Percentiles rank a stretch among this genome's conserved stretches.
Evolutionary conservation across 1,140 invertebrate species (phyloP).

Genomic region (Bactericera cockerelli): DNA sequence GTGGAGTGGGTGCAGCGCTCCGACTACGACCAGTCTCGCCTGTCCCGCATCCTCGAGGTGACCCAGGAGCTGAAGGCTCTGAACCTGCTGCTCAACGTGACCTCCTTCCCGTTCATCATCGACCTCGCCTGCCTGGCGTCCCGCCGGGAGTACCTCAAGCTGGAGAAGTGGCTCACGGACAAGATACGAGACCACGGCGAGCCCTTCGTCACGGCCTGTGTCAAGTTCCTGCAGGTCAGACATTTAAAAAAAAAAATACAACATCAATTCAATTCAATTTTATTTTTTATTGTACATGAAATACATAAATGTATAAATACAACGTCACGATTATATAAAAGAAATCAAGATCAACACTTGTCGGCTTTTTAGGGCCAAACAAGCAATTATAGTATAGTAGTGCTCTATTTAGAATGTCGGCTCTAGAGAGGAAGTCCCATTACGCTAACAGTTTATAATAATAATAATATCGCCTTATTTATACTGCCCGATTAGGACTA

Average conservation of each 20-base stretch:
- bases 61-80: slow-evolving; percentile 94
- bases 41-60: slow-evolving; percentile 89
- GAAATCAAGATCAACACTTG: too few relatives aligned
- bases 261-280: slow-evolving; percentile 4
- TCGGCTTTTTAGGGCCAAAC: too few relatives aligned
- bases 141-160: slow-evolving; percentile 85
- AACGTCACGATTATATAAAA: too few relatives aligned
- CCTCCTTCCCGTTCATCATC: slow-evolving; percentile 90
- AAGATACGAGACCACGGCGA: slow-evolving; percentile 93
- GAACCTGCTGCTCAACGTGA: slow-evolving; percentile 80
- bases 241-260: background rate
- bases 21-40: slow-evolving; percentile 79
- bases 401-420: too few relatives aligned
- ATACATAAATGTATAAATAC: too few relatives aligned
- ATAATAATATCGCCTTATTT: too few relatives aligned
- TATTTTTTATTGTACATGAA: background rate
- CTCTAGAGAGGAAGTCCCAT: too few relatives aligned
- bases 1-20: slow-evolving; percentile 88
- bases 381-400: too few relatives aligned
- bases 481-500: too few relatives aligned
- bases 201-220: slow-evolving; percentile 62
- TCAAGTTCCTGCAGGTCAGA: slow-evolving; percentile 51
- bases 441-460: too few relatives aligned
- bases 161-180: slow-evolving; percentile 96
- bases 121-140: slow-evolving; percentile 95